phyloP scores from a whole-genome alignment of 2,113 vertebrate genomes.

The Anseranas semipalmata region DNA sequence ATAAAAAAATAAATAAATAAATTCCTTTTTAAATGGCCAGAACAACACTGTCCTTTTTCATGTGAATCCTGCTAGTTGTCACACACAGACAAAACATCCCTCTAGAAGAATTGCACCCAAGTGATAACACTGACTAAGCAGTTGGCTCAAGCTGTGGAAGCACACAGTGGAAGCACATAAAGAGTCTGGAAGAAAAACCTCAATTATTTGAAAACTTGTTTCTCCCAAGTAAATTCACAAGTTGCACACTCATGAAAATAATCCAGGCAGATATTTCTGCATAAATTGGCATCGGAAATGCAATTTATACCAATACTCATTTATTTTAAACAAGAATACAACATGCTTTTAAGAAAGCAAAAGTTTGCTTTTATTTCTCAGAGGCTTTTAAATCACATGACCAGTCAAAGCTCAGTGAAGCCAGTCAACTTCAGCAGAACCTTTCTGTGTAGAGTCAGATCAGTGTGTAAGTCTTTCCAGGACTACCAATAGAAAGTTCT shows the following conservation, averaged over 20 bases:
- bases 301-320: background rate
- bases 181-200: background rate
- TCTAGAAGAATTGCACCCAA: background rate
- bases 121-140: background rate
- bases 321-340: background rate
- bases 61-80: background rate
- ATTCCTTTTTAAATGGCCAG: background rate
- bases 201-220: background rate
- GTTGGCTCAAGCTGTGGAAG: background rate
- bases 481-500: background rate
- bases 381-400: background rate
- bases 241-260: background rate
- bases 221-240: background rate
- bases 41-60: background rate
- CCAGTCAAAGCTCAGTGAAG: background rate
- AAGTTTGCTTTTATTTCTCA: background rate
- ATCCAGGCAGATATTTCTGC: background rate
- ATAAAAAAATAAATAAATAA: background rate
- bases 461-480: too few relatives aligned
- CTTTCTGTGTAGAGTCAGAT: background rate
- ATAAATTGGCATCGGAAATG: background rate
- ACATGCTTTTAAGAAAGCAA: background rate
- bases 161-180: background rate
- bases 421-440: accelerated
- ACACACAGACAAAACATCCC: background rate